Evolutionary conservation across 1,140 invertebrate species (phyloP), one percentile per base, ranked within the genome.

Genomic region (Drosophila ficusphila): DNA sequence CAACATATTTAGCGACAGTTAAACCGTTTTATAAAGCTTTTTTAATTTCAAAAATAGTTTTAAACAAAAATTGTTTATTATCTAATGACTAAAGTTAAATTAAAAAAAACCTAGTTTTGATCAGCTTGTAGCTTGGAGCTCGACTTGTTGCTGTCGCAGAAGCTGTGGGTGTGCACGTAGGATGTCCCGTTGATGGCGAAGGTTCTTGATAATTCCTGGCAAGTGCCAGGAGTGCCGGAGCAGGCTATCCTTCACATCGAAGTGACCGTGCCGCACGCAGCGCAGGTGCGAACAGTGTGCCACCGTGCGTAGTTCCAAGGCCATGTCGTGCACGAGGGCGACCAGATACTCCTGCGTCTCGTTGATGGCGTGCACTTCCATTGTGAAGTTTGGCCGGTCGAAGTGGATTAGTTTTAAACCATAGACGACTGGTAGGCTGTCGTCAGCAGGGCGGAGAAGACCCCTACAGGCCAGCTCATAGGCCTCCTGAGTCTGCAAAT

Each of bases 321-420:
- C 98, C 41, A 99, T 91, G 54, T 98, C 95, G 93, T 96, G 93
- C 4, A 99, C 91, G 8, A 98, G 71, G 5, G 93, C 92, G 81
- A 93, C 94, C 7, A 99, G 90, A 89, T 96, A 98, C 14, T 93
- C 91, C 62, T 96, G 94, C 68, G 94, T 93, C 92, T 98, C 97
- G 92, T 98, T 98, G 25, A 97, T 95, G 44, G 95, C 94, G 70
- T 97, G 95, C 14, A 98, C 92, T 93, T 98, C 97, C 95, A 99
- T 89, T n/a, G 95, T 96, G 89, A 99, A 98, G 76, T 96, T 92
- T 2, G 98, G 98, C 34, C 94, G 93, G 4, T 95, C 91, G 91
- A 97, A 98, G 53, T 96, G 90, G 16, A 96, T 93, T 91, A 97
- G 96, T 92, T 96, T 96, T n/a, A 99, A 94, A 14, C 95, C 94